These are phyloP conservation scores for Drosophila birchii DNA, from an alignment of 2,888 invertebrate genomes.

Conservation along the genomic window DNA sequence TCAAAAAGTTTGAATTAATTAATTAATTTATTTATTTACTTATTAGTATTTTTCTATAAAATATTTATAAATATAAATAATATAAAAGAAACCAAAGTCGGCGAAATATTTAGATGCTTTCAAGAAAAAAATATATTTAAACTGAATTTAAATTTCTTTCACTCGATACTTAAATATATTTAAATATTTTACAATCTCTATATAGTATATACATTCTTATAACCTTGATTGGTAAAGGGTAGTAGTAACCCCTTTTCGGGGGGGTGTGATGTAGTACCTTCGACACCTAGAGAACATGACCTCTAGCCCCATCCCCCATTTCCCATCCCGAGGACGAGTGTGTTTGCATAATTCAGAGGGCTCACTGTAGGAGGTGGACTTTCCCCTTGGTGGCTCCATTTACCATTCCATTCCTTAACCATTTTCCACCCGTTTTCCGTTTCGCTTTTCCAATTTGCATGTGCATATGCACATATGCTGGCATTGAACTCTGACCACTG, in stretches of 20 bases:
- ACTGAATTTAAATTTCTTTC: too few species aligned
- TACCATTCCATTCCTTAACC: neutral
- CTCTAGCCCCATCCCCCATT: neutral
- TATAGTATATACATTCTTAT: neutral
- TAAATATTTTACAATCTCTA: neutral
- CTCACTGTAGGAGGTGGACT: neutral
- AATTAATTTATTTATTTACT: too few species aligned
- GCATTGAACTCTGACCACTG: constrained; percentile 31
- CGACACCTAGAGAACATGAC: neutral
- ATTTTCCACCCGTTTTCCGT: neutral
- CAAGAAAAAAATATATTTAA: too few species aligned
- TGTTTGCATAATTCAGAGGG: constrained; percentile 15
- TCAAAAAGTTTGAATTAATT: too few species aligned
- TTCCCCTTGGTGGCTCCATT: neutral
- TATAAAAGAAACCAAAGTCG: too few species aligned
- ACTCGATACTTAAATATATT: too few species aligned
- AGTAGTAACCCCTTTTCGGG: too few species aligned
- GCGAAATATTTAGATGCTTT: too few species aligned
- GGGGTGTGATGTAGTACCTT: constrained; percentile 3
- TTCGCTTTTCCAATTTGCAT: constrained; percentile 46
- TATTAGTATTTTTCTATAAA: too few species aligned
- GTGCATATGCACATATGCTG: constrained; percentile 48
- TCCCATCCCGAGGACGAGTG: neutral
- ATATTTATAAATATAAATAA: too few species aligned
- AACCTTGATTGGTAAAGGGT: neutral